phyloP scores from a whole-genome alignment of 2,888 invertebrate genomes.

The Dryococelus australis region DNA sequence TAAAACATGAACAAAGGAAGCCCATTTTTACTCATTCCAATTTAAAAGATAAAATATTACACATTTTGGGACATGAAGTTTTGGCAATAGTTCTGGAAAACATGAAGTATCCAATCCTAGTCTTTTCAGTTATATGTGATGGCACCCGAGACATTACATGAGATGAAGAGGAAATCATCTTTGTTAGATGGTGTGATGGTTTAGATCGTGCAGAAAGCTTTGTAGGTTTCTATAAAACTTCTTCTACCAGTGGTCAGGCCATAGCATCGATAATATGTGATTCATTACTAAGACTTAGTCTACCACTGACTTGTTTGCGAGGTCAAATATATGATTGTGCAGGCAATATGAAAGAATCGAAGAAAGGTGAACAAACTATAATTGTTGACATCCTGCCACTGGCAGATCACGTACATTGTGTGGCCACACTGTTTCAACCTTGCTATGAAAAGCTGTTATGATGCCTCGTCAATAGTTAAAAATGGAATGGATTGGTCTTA shows the following conservation, averaged over 20 bases:
- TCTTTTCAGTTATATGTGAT: neutral
- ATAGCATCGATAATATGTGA: constrained; percentile 31
- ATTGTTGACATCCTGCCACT: constrained; percentile 23
- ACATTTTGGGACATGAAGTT: neutral
- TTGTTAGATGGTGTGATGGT: constrained; percentile 4
- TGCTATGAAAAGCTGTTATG: constrained; percentile 24
- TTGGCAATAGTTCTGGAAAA: neutral
- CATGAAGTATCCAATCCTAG: neutral
- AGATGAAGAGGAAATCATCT: neutral
- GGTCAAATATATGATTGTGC: constrained; percentile 36
- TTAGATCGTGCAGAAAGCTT: constrained; percentile 27
- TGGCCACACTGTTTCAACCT: constrained; percentile 33
- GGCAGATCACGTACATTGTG: constrained; percentile 38
- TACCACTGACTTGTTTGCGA: constrained; percentile 23
- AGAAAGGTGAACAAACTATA: constrained; percentile 33
- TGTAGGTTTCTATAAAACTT: constrained; percentile 33
- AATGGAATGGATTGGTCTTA: constrained; percentile 29
- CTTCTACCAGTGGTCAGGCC: constrained; percentile 27
- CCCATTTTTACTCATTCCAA: neutral
- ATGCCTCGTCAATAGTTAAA: constrained; percentile 5
- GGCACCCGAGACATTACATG: neutral
- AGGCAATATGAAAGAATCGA: constrained; percentile 31
- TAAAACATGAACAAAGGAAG: neutral
- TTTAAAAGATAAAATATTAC: neutral
- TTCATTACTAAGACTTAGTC: constrained; percentile 26